phyloP scores from a whole-genome alignment of 2,888 invertebrate species.

The Lordiphosa andalusiaca region DNA sequence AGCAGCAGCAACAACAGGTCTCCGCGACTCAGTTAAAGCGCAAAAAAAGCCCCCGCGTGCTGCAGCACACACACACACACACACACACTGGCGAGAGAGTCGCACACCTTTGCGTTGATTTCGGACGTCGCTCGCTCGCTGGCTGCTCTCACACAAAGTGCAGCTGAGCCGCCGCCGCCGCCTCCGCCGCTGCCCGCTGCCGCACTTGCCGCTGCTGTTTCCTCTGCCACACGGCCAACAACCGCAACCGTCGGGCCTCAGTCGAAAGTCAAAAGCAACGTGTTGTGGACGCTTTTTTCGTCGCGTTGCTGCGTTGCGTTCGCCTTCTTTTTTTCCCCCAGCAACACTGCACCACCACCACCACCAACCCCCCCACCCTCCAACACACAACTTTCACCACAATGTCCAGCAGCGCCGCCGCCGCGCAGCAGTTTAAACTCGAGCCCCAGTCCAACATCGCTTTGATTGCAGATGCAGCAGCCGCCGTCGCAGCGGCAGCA shows the following conservation, averaged over 20 bases:
- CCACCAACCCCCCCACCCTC: conserved; percentile 27
- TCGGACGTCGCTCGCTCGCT: conserved; percentile 51
- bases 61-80: conserved; percentile 41
- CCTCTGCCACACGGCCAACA: conserved; percentile 67
- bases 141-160: conserved; percentile 66
- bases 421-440: conserved; percentile 49
- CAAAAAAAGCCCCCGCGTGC: conserved; percentile 63
- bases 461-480: conserved; percentile 36
- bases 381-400: conserved; percentile 58
- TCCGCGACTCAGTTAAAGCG: conserved; percentile 34
- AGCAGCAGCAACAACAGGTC: conserved; percentile 64
- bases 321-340: conserved; percentile 46
- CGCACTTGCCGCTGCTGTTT: conserved; percentile 66
- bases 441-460: conserved; percentile 61
- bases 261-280: conserved; percentile 75
- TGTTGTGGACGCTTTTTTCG: conserved; percentile 74
- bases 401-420: conserved; percentile 67
- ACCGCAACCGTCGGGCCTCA: conserved; percentile 64
- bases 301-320: conserved; percentile 70
- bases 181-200: conserved; percentile 59
- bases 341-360: conserved; percentile 18
- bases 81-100: conserved; percentile 41
- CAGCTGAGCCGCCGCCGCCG: conserved; percentile 65
- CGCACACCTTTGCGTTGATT: conserved; percentile 75
- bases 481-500: conserved; percentile 20